Evolutionary conservation across 2,113 vertebrate genomes (phyloP).

Genomic region (Chrysemys picta): DNA sequence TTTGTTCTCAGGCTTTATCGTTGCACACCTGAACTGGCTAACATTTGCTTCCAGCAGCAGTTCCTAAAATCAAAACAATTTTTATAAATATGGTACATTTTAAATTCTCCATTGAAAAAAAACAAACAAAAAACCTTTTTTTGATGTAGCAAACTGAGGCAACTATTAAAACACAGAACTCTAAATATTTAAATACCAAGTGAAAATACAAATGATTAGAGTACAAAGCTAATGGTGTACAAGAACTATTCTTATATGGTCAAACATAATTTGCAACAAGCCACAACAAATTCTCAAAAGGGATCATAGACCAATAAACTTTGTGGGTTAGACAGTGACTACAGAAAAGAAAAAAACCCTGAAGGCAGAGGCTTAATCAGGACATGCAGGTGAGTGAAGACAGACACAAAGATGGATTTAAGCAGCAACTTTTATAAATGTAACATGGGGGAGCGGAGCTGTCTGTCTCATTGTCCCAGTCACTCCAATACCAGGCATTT

Average conservation of each 20-base stretch:
- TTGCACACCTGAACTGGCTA: conserved; percentile 80
- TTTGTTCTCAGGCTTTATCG: conserved; percentile 77
- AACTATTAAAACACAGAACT: neutral
- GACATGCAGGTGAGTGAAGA: neutral
- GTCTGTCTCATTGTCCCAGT: neutral
- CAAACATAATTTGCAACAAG: neutral
- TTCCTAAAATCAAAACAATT: conserved; percentile 67
- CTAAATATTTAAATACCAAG: neutral
- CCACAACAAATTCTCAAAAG: neutral
- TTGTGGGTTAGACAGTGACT: neutral
- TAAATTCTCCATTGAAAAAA: neutral
- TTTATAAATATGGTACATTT: neutral
- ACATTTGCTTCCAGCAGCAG: conserved; percentile 82
- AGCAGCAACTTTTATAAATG: neutral
- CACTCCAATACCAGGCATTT: neutral
- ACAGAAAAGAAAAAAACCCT: neutral
- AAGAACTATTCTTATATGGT: neutral
- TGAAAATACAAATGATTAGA: neutral
- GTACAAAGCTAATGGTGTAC: neutral
- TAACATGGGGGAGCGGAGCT: neutral
- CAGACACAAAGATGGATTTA: neutral
- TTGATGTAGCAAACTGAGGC: neutral
- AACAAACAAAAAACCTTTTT: neutral
- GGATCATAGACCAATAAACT: neutral
- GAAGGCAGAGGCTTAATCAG: neutral